Evolutionary conservation across 2,888 invertebrate genomes (phyloP).

Genomic region (Slavum lentiscoides): DNA sequence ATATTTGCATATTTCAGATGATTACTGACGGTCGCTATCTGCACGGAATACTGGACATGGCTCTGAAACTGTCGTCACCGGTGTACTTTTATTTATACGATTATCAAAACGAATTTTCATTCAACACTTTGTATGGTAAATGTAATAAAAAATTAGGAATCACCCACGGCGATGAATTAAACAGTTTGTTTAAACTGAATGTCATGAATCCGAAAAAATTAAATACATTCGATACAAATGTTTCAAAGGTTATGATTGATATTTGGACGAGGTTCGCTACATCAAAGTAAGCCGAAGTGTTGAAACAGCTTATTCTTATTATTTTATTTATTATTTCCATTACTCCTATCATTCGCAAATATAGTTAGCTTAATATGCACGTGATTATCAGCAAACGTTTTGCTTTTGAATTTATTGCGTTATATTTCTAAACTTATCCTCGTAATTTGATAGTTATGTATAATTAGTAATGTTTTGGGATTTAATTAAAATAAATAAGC

Average conservation of each 20-base stretch:
- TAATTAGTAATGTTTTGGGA: no score
- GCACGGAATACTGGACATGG: background rate
- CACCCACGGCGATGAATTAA: slow-evolving; percentile 49
- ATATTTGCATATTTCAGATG: slow-evolving; percentile 12
- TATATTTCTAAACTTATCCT: no score
- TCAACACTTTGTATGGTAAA: background rate
- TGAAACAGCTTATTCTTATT: no score
- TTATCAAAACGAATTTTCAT: slow-evolving; percentile 34
- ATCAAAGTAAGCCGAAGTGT: background rate
- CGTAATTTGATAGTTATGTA: no score
- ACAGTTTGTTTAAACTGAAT: slow-evolving; percentile 42
- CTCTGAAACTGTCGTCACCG: background rate
- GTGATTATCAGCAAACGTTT: no score
- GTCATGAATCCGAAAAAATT: background rate
- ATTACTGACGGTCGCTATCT: background rate
- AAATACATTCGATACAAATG: background rate
- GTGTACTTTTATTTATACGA: slow-evolving; percentile 32
- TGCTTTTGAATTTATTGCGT: no score
- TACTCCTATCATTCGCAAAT: no score
- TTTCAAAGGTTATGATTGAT: slow-evolving; percentile 35
- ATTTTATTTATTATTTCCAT: no score
- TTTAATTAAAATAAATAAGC: no score
- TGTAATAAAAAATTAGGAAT: slow-evolving; percentile 17
- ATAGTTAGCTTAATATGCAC: no score
- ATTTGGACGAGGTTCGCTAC: slow-evolving; percentile 39